Percentiles rank a stretch among this genome's conserved stretches.
phyloP scores from a whole-genome alignment of 1,140 invertebrate genomes.

The Polypedilum vanderplanki region DNA sequence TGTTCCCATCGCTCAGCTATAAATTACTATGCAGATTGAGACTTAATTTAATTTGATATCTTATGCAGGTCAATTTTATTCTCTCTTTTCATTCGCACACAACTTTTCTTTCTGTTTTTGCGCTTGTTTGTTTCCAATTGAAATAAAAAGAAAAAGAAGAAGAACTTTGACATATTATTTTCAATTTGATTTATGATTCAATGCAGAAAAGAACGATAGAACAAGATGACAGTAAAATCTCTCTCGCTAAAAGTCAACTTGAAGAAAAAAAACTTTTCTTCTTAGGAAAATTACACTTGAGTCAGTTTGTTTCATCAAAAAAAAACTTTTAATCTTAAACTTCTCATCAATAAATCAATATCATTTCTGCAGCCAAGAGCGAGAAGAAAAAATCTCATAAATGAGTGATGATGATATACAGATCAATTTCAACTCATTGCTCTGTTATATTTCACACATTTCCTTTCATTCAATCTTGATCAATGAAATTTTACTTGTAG shows the following conservation, averaged over 20 bases:
- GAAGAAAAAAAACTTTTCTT: not conserved
- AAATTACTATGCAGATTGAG: slow-evolving; percentile 5
- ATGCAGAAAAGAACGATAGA: not conserved
- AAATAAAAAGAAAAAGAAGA: not conserved
- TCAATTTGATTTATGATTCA: slow-evolving; percentile 16
- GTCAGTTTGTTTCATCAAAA: not conserved
- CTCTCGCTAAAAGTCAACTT: not conserved
- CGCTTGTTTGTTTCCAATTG: not conserved
- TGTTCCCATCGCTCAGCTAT: not conserved
- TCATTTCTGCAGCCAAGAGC: not conserved
- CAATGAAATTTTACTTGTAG: too few species aligned
- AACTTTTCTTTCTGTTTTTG: not conserved
- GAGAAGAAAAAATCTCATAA: too few species aligned
- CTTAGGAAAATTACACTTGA: not conserved
- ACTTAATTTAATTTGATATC: slow-evolving; percentile 19
- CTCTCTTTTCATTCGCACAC: not conserved
- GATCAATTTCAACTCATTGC: too few species aligned
- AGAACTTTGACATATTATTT: slow-evolving; percentile 27
- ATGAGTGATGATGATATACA: too few species aligned
- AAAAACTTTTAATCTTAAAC: slow-evolving; percentile 4
- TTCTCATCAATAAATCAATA: not conserved
- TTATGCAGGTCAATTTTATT: not conserved
- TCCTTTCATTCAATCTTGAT: too few species aligned
- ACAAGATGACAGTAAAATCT: not conserved
- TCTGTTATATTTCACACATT: too few species aligned